Base-by-base conservation (phyloP, 2,888 invertebrate genomes). In the Protophormia terraenovae region DNA sequence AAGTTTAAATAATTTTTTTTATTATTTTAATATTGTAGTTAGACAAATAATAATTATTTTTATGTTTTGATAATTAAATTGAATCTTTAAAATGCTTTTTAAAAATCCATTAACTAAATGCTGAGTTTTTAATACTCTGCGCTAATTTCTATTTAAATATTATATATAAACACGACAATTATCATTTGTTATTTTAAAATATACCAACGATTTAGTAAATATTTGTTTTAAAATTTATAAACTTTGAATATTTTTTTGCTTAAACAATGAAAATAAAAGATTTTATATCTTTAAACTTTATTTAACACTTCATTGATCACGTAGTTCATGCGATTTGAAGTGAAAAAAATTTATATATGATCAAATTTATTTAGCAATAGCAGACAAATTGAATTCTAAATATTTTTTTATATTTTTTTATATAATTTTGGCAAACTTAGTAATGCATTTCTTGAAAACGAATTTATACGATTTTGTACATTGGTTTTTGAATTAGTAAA, bases 81-180 rank as follows among this genome's bases (percentile, higher is more conserved):
- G 22, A 53, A 53, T 53, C 22, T 22, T 55, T 27, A 7, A 55
- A 14, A 27, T 38, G 5, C n/a, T 14, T 16, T 64, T 64, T 24
- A 41, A 29, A 45, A 66, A 45, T 5, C 64, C 8, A 45, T 66
- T 45, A 66, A 45, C n/a, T n/a, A n/a, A n/a, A n/a, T n/a, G n/a
- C n/a, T n/a, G n/a, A n/a, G n/a, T n/a, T n/a, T n/a, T n/a, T n/a
- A n/a, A n/a, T n/a, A n/a, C n/a, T 8, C 14, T 45, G n/a, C 10
- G 64, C 45, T 66, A 66, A 66, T 66, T 66, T 24, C 12, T 27
- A 3, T 41, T 27, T 64, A 64, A 64, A 64, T 27, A 45, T n/a
- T 1, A 10, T 45, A 38, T 6, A 41, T 14, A 64, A 41, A 24
- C n/a, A 41, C 4, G 6, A 32, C n/a, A 58, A 58, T 58, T 16